Conservation (phyloP, 2,888 invertebrate genomes). For the Ceriagrion tenellum region DNA sequence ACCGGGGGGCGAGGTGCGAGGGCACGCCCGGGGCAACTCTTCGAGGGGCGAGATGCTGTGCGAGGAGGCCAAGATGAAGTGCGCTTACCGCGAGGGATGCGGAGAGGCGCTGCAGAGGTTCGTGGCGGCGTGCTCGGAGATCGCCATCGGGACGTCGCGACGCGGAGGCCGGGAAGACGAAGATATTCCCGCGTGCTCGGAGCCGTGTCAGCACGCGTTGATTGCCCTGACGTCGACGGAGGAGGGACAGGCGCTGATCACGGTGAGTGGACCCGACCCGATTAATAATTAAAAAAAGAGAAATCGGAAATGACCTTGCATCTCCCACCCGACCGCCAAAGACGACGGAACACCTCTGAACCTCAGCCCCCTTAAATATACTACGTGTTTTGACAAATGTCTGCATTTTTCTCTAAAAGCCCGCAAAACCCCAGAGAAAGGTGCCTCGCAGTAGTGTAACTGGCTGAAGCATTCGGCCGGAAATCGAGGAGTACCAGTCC, state of each 20-base stretch:
- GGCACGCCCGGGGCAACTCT: slow-evolving; percentile 76
- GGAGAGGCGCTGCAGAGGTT: slow-evolving; percentile 88
- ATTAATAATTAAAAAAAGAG: too few relatives aligned
- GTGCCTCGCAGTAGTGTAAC: too few relatives aligned
- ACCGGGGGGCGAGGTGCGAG: slow-evolving; percentile 78
- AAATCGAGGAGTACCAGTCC: too few relatives aligned
- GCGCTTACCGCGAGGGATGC: slow-evolving; percentile 88
- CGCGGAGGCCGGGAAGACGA: slow-evolving; percentile 72
- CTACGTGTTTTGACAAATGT: too few relatives aligned
- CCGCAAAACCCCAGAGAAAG: too few relatives aligned
- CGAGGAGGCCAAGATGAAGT: slow-evolving; percentile 85
- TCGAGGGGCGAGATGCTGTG: slow-evolving; percentile 79
- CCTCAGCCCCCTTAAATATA: too few relatives aligned
- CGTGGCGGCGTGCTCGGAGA: slow-evolving; percentile 85
- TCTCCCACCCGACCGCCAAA: too few relatives aligned
- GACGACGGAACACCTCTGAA: too few relatives aligned
- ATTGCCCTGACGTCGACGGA: slow-evolving; percentile 89
- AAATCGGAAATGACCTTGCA: too few relatives aligned
- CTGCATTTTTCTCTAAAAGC: too few relatives aligned
- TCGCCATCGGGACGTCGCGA: slow-evolving; percentile 80
- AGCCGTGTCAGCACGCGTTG: slow-evolving; percentile 87
- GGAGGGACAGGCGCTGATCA: slow-evolving; percentile 88
- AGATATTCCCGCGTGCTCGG: slow-evolving; percentile 80
- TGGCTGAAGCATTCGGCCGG: too few relatives aligned
- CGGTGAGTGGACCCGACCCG: slow-evolving; percentile 84